A percentile compares a stretch with the other conserved stretches of the same genome.
phyloP scores from a whole-genome alignment of 2,888 invertebrate species.

The Pristionchus arcanus region DNA sequence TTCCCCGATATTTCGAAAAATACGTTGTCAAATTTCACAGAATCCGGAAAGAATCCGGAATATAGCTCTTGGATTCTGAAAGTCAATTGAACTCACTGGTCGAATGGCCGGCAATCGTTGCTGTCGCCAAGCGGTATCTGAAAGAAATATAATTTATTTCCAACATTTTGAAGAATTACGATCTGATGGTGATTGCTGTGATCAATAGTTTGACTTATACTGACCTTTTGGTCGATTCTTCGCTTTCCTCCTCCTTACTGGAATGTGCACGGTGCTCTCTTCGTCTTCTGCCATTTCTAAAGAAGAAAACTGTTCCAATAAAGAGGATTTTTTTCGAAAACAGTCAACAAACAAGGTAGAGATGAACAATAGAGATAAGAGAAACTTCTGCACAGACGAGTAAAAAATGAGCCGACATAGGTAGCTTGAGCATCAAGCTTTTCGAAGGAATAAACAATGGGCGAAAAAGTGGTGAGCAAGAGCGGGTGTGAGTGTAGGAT shows the following conservation, averaged over 20 bases:
- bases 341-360: neutral
- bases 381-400: neutral
- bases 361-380: neutral
- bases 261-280: constrained; percentile 20
- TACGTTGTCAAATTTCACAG: no score
- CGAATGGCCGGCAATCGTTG: constrained; percentile 37
- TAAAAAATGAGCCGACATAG: no score
- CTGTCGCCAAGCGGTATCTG: constrained; percentile 49
- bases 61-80: no score
- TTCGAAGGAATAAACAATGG: neutral
- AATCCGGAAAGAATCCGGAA: no score
- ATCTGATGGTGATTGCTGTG: no score
- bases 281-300: neutral
- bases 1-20: no score
- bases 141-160: neutral
- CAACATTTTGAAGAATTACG: neutral
- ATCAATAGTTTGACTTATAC: neutral
- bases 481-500: neutral
- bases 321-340: neutral
- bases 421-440: neutral
- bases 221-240: constrained; percentile 38
- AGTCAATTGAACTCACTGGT: neutral
- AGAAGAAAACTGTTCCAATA: neutral
- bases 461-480: neutral
- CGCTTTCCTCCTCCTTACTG: constrained; percentile 23